Percentiles rank a stretch among this genome's conserved stretches.
Evolutionary conservation across 92 coral and sea anemone species (phyloP).

Genomic region (Parazoanthus atlanticus): DNA sequence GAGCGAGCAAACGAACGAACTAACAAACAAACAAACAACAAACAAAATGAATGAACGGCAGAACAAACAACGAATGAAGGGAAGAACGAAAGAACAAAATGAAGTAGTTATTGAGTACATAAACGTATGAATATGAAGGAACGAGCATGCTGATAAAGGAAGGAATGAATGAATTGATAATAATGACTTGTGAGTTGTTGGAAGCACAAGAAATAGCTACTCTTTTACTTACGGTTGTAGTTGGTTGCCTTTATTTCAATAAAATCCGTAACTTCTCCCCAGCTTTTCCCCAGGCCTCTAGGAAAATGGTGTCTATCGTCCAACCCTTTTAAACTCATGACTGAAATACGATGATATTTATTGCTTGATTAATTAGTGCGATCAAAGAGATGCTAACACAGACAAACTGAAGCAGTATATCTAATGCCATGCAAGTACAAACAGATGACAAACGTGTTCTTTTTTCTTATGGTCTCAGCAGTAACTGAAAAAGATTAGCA

Average conservation of each 20-base stretch:
- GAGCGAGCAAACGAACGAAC: neutral
- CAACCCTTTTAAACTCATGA: neutral
- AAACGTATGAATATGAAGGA: neutral
- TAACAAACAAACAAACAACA: no score
- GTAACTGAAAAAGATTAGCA: no score
- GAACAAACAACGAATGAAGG: neutral
- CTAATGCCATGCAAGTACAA: no score
- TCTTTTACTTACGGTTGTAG: neutral
- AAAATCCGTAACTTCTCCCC: constrained; percentile 6
- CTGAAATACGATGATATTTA: neutral
- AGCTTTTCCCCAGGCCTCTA: neutral
- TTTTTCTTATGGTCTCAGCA: no score
- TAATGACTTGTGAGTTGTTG: neutral
- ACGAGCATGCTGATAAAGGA: neutral
- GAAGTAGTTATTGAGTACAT: no score
- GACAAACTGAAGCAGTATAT: no score
- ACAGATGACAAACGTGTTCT: no score
- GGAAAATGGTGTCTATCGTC: constrained; percentile 20
- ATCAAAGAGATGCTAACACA: no score
- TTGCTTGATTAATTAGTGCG: no score
- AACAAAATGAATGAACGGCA: no score
- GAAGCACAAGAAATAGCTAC: neutral
- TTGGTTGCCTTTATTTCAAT: constrained; percentile 24
- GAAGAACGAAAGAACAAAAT: neutral
- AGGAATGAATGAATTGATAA: neutral